Evolutionary conservation across 2,797 vertebrate species (phyloP), one percentile per base, ranked within the genome.

Genomic region (Centroberyx gerrardi): DNA sequence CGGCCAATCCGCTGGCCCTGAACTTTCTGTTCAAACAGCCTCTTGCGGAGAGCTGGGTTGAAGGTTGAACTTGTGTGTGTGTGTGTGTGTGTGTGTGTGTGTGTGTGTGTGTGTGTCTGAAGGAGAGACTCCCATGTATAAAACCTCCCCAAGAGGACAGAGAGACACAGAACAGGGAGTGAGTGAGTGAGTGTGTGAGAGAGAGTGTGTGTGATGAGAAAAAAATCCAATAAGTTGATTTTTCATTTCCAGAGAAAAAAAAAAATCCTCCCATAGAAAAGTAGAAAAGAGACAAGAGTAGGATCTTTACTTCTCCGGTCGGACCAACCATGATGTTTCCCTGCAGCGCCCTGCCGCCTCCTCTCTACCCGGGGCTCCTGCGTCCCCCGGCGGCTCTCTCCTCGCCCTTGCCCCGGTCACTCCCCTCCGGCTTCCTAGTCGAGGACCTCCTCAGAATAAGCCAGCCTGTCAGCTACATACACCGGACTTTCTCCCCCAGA

Each of bases 391-490:
- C 95, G 38, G 95, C 95, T 71, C 92, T 97, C 80, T 94, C 96
- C 59, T 87, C 97, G 85, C 96, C 97, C 51, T 95, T 96, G 58
- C 93, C 92, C 74, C 97, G 60, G 92, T 97, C 83, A 69, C 94
- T 74, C 58, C 95, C 80, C 64, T 96, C 98, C 15, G 96, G 97
- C 68, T 99, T 99, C 88, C 90, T 98, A 61, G 96, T 99, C 62
- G 97, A 99, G 79, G 98, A 99, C 64, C 90, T 99, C 60, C 95
- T 99, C 82, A 93, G 97, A 62, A 94, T 99, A 87, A 96, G 96
- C 87, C 94, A 96, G 54, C 97, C 97, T 0, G 78, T 94, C 33
- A 61, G 80, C 67, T 97, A 95, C 90, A 75, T 96, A 48, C 96
- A 96, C 51, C 93, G 96, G 88, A 92, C 92, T 14, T 87, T 92